Evolutionary conservation across 2,797 vertebrate species (phyloP).

Genomic region (Decapterus maruadsi): DNA sequence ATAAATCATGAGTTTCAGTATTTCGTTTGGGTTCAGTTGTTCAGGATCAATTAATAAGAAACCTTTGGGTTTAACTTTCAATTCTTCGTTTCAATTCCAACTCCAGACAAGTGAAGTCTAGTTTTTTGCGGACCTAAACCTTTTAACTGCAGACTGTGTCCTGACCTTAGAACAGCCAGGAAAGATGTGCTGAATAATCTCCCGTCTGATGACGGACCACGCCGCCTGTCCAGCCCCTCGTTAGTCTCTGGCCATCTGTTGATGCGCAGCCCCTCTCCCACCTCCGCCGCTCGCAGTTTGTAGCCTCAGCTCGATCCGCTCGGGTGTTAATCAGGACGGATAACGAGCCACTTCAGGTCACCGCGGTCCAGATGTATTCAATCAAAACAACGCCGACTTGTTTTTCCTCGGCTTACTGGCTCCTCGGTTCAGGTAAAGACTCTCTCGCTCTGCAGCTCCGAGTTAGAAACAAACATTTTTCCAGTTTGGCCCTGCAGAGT

Average conservation of each 20-base stretch:
- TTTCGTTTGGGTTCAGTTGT: too few relatives aligned
- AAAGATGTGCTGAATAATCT: slow-evolving; percentile 13
- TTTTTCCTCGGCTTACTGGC: not conserved
- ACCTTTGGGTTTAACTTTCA: not conserved
- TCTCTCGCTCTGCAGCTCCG: not conserved
- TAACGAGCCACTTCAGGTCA: slow-evolving; percentile 39
- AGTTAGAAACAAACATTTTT: slow-evolving; percentile 17
- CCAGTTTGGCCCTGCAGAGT: slow-evolving; percentile 3
- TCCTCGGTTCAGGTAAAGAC: slow-evolving; percentile 5
- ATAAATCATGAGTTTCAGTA: too few relatives aligned
- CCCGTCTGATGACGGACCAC: not conserved
- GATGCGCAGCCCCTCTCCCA: slow-evolving; percentile 19
- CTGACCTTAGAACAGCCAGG: not conserved
- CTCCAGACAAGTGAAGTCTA: not conserved
- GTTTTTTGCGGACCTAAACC: not conserved
- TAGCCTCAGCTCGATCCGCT: slow-evolving; percentile 12
- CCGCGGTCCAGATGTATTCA: slow-evolving; percentile 33
- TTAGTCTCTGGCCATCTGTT: slow-evolving; percentile 61
- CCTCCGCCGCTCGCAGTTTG: slow-evolving; percentile 28
- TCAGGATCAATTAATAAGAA: not conserved
- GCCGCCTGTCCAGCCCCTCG: slow-evolving; percentile 30
- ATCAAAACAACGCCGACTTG: slow-evolving; percentile 1
- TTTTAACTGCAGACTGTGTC: not conserved
- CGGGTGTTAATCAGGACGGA: slow-evolving; percentile 54
- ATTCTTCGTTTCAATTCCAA: not conserved